Percentiles rank a stretch among this genome's conserved stretches.
Evolutionary conservation across 2,797 vertebrate species (phyloP).

Genomic region (Bothrops alternatus): DNA sequence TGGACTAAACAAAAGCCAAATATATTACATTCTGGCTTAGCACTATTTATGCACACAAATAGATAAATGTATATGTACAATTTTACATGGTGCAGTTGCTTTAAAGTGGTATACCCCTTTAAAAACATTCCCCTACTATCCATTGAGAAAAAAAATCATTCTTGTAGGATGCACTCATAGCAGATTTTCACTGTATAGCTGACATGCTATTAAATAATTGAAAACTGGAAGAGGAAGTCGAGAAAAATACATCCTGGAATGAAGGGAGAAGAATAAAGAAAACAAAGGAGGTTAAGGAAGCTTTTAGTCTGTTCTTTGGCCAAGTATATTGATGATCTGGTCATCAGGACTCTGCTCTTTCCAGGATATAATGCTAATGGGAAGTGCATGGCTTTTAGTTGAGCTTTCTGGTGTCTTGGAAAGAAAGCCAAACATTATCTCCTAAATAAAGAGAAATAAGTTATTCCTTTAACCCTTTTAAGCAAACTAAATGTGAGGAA

Average conservation of each 20-base stretch:
- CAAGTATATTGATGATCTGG: slow-evolving; percentile 85
- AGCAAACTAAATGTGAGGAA: slow-evolving; percentile 68
- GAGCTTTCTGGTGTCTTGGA: slow-evolving; percentile 67
- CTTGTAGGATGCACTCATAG: slow-evolving; percentile 50
- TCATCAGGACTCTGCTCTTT: slow-evolving; percentile 78
- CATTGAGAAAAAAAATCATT: slow-evolving; percentile 39
- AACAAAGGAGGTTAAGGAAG: slow-evolving; percentile 74
- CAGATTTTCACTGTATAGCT: slow-evolving; percentile 58
- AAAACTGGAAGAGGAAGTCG: slow-evolving; percentile 61
- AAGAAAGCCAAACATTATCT: slow-evolving; percentile 68
- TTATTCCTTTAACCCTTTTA: slow-evolving; percentile 59
- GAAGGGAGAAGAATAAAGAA: slow-evolving; percentile 71
- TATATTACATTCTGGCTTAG: not conserved
- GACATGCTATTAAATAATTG: slow-evolving; percentile 75
- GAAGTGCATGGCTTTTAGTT: slow-evolving; percentile 72
- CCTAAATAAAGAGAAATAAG: slow-evolving; percentile 67
- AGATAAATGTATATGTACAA: too few relatives aligned
- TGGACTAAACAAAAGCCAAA: not conserved
- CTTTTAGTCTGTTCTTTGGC: slow-evolving; percentile 77
- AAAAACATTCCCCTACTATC: slow-evolving; percentile 24
- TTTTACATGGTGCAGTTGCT: not conserved
- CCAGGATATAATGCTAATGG: slow-evolving; percentile 75
- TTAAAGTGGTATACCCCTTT: slow-evolving; percentile 19
- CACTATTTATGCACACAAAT: not conserved
- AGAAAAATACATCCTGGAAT: slow-evolving; percentile 47